Evolutionary conservation across 2,888 invertebrate genomes (phyloP).

Genomic region (Lasioglossum oenotherae): DNA sequence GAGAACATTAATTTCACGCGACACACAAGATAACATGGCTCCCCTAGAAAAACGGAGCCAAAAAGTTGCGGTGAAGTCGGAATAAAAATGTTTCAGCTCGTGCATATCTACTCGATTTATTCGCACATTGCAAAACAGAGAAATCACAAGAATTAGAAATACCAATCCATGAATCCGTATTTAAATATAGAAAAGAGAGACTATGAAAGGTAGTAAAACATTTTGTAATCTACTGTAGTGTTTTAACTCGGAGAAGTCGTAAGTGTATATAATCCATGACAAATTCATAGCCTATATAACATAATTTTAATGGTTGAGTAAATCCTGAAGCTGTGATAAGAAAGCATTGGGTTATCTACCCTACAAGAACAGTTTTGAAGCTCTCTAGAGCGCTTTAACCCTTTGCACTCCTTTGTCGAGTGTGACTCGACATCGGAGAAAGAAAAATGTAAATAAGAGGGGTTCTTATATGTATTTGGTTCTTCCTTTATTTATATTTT

Average conservation of each 20-base stretch:
- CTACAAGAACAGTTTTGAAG: not conserved
- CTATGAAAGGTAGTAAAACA: not conserved
- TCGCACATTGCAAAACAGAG: not conserved
- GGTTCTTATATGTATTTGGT: too few species aligned
- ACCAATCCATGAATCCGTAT: not conserved
- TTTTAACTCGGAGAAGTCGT: not conserved
- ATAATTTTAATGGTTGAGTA: not conserved
- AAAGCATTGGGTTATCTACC: not conserved
- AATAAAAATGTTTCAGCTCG: not conserved
- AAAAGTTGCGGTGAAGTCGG: not conserved
- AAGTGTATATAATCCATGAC: not conserved
- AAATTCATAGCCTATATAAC: not conserved
- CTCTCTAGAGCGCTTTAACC: not conserved
- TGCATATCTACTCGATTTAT: not conserved
- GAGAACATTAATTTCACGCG: conserved; percentile 8
- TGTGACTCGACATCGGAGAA: too few species aligned
- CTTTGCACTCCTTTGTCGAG: too few species aligned
- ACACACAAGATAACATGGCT: not conserved
- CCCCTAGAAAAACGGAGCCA: not conserved
- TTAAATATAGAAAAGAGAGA: not conserved
- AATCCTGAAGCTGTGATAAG: not conserved
- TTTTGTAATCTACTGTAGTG: not conserved
- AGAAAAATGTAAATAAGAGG: too few species aligned
- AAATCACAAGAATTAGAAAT: not conserved
- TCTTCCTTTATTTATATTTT: too few species aligned